A percentile compares a stretch with the other conserved stretches of the same genome.
These are phyloP conservation scores for Myotis findleyi DNA, from an alignment of 2,797 vertebrate genomes.

Conservation along the genomic window DNA sequence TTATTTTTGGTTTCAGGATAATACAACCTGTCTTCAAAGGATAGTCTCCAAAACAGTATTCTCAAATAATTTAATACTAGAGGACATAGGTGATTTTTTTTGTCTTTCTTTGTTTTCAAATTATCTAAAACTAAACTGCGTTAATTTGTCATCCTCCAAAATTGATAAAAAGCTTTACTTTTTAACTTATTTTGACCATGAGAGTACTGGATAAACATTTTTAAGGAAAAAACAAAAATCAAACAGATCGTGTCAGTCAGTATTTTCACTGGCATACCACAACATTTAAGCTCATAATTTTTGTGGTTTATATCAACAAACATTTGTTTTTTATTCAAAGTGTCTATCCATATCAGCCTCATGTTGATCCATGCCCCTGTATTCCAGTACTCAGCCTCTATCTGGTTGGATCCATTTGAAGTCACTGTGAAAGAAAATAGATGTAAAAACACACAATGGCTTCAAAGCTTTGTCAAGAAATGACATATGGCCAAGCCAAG, in stretches of 20 bases:
- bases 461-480: not conserved
- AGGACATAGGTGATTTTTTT: not conserved
- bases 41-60: not conserved
- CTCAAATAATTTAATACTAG: not conserved
- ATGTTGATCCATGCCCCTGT: not conserved
- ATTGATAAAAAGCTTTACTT: not conserved
- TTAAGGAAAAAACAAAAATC: not conserved
- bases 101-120: not conserved
- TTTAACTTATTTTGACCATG: not conserved
- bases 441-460: not conserved
- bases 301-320: not conserved
- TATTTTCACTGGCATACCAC: not conserved
- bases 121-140: not conserved
- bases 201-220: not conserved
- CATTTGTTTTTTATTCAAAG: not conserved
- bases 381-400: not conserved
- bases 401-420: not conserved
- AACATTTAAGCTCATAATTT: not conserved
- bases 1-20: not conserved
- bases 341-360: not conserved
- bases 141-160: not conserved
- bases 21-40: not conserved
- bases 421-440: not conserved
- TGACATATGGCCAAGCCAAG: not conserved
- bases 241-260: not conserved